Evolutionary conservation across 2,113 vertebrate genomes (phyloP), one percentile per base, ranked within the genome.

Genomic region (Sebastes fasciatus): DNA sequence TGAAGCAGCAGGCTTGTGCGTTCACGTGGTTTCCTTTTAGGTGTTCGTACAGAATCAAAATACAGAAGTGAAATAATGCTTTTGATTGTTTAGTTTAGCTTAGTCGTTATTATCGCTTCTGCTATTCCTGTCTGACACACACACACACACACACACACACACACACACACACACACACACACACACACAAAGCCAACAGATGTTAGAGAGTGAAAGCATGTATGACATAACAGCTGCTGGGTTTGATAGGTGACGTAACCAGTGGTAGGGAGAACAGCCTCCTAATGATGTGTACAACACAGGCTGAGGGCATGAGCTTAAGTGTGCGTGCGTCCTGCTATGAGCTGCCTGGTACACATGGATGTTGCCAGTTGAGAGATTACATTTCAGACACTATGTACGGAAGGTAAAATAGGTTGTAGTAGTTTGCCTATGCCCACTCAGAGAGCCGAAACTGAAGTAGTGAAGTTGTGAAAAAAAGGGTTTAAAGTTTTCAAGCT

Each of bases 201-300:
- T 66, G 14, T 23, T 8, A 69, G 14, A 78, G 34, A 57, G 54
- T 67, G 5, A 67, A 77, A 80, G 66, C 21, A 64, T 23, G 19
- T 23, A 26, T 92, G 81, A 86, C 78, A 82, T 88, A 91, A 93
- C 80, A 17, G 86, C 87, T 77, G 78, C 63, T 19, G 82, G 0
- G 42, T 54, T 74, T 70, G 34, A 34, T 34, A 34, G 34, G 77
- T 88, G 87, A 86, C 7, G 26, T 86, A 89, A 89, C 75, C 1
- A 2, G 3, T 12, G 61, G 78, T 62, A 54, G 66, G 54, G 17
- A 51, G 68, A 80, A 71, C 57, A 17, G 12, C 46, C 58, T 51
- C 40, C 40, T 64, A 48, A 63, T 57, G 48, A 67, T 54, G 54
- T 3, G 34, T 34, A 34, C 34, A 34, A 34, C 34, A 34, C 34